phyloP scores from a whole-genome alignment of 2,113 vertebrate genomes.

The Ammospiza nelsoni region DNA sequence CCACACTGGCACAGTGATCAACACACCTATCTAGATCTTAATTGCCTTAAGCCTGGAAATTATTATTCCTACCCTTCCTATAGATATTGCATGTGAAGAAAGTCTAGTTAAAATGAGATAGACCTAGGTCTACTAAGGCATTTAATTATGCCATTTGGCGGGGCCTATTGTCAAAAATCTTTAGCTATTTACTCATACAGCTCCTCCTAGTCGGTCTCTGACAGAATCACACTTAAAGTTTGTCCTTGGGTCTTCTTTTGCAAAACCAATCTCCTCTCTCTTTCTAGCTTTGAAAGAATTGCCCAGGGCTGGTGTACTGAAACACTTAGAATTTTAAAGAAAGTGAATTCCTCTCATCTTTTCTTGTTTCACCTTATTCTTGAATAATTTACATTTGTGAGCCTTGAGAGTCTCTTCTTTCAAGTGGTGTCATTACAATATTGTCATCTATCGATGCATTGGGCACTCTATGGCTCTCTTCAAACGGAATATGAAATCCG shows the following conservation, averaged over 20 bases:
- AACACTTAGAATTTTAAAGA: constrained; percentile 40
- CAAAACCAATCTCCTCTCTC: background rate
- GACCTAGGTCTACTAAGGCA: background rate
- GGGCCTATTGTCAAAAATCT: background rate
- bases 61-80: background rate
- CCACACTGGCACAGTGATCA: background rate
- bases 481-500: constrained; percentile 32
- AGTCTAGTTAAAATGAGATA: background rate
- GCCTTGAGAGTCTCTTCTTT: constrained; percentile 19
- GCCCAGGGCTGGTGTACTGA: background rate
- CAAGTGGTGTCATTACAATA: constrained; percentile 32
- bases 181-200: background rate
- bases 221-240: background rate
- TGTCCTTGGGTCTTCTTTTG: constrained; percentile 14
- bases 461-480: background rate
- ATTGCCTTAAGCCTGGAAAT: background rate
- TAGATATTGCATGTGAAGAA: rapidly evolving
- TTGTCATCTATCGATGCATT: background rate
- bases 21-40: background rate
- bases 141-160: background rate
- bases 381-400: constrained; percentile 59
- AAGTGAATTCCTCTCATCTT: constrained; percentile 48
- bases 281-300: constrained; percentile 26
- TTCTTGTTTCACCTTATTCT: constrained; percentile 44
- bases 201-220: background rate